A percentile compares a stretch with the other conserved stretches of the same genome.
phyloP scores from a whole-genome alignment of 2,888 invertebrate species.

The Drosophila mulleri region DNA sequence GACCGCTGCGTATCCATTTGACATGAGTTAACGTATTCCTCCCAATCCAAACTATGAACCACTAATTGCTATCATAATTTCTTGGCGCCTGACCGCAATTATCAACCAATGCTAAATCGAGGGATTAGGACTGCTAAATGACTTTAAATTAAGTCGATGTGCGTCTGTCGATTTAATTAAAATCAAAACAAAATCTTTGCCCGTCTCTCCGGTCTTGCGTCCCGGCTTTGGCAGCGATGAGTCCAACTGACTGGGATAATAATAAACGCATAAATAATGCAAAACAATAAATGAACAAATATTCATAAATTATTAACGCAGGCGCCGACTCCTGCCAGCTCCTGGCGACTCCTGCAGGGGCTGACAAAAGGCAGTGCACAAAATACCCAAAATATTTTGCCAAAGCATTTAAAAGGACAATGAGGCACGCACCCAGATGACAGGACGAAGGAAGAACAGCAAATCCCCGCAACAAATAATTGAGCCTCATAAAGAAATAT shows the following conservation, averaged over 20 bases:
- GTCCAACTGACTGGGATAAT: conserved; percentile 56
- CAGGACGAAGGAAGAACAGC: conserved; percentile 58
- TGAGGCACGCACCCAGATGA: conserved; percentile 70
- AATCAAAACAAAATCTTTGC: conserved; percentile 79
- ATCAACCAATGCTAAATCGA: conserved; percentile 9
- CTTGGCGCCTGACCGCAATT: conserved; percentile 17
- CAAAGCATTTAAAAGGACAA: conserved; percentile 81
- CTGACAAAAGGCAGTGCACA: conserved; percentile 63
- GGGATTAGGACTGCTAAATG: conserved; percentile 68
- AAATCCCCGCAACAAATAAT: conserved; percentile 83
- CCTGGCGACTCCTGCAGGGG: conserved; percentile 24
- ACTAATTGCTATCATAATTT: conserved; percentile 27
- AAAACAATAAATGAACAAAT: conserved; percentile 82
- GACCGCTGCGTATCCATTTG: background rate
- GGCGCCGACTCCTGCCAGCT: conserved; percentile 46
- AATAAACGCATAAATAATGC: conserved; percentile 78
- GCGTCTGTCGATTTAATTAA: conserved; percentile 80
- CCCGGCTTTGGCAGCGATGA: background rate
- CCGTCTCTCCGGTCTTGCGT: conserved; percentile 10
- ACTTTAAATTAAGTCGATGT: conserved; percentile 75
- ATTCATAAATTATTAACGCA: conserved; percentile 80
- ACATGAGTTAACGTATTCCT: background rate
- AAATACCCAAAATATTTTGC: conserved; percentile 80
- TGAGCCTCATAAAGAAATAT: conserved; percentile 80
- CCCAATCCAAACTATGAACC: background rate